Percentiles rank a stretch among this genome's conserved stretches.
Conservation (phyloP, 2,888 invertebrate species). For the Drosophila mercatorum region DNA sequence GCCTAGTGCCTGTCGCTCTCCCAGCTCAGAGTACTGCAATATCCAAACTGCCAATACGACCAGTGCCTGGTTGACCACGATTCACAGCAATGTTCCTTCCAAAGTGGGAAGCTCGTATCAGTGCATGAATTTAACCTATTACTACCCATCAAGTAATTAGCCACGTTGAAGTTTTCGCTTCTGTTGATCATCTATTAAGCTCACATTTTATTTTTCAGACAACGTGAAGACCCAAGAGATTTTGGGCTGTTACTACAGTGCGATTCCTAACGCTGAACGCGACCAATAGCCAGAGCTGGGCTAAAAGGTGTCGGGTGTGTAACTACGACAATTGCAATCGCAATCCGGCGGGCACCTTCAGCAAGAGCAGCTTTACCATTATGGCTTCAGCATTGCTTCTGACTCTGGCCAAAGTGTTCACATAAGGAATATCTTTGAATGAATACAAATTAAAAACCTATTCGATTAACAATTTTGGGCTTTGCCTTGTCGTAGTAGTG, state of each 20-base stretch:
- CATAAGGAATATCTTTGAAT: not conserved
- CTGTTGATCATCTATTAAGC: not conserved
- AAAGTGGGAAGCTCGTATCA: constrained; percentile 12
- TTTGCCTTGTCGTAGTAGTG: too few relatives aligned
- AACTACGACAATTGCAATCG: constrained; percentile 39
- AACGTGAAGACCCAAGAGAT: not conserved
- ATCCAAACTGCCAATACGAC: constrained; percentile 45
- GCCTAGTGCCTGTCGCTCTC: constrained; percentile 21
- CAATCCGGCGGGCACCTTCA: constrained; percentile 56
- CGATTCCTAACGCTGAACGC: constrained; percentile 16
- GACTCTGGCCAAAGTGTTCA: constrained; percentile 37
- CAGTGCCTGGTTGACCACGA: constrained; percentile 6
- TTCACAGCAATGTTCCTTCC: constrained; percentile 31
- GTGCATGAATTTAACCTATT: constrained; percentile 47
- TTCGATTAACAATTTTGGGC: too few relatives aligned
- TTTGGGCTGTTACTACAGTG: constrained; percentile 42
- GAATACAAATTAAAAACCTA: not conserved
- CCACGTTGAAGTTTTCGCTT: too few relatives aligned
- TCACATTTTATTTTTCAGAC: constrained; percentile 16
- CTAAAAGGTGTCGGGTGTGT: constrained; percentile 13
- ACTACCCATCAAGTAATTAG: constrained; percentile 10
- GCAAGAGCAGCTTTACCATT: constrained; percentile 50
- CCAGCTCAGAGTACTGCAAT: constrained; percentile 29
- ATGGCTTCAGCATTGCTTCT: constrained; percentile 33
- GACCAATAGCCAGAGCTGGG: not conserved